These are phyloP conservation scores for Hemaris fuciformis DNA, from an alignment of 2,888 invertebrate species.

Conservation along the genomic window DNA sequence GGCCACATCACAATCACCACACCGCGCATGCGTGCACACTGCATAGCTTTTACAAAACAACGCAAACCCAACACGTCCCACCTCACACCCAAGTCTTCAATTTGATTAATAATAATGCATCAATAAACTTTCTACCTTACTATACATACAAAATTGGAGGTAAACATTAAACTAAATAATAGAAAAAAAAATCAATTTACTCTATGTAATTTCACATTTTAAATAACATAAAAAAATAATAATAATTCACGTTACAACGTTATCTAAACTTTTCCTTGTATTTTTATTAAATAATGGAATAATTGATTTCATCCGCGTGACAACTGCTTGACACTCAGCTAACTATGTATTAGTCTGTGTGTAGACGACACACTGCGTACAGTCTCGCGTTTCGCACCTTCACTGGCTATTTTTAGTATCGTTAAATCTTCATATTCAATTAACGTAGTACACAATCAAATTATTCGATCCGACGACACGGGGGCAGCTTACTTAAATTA, in stretches of 20 bases:
- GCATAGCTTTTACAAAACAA: constrained; percentile 35
- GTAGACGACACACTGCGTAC: constrained; percentile 20
- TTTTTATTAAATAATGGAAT: constrained; percentile 73
- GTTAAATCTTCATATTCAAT: constrained; percentile 20
- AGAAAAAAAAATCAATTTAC: constrained; percentile 15
- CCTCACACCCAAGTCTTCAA: constrained; percentile 37
- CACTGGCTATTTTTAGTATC: constrained; percentile 32
- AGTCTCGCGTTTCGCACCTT: constrained; percentile 35
- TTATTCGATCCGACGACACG: constrained; percentile 62
- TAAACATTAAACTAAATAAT: constrained; percentile 67
- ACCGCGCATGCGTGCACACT: constrained; percentile 45
- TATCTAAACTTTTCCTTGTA: constrained; percentile 53
- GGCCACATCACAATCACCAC: constrained; percentile 32
- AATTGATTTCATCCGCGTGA: constrained; percentile 59
- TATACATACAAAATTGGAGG: constrained; percentile 67
- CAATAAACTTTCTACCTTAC: constrained; percentile 56
- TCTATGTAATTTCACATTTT: constrained; percentile 36
- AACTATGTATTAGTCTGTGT: constrained; percentile 25
- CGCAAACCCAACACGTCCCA: constrained; percentile 33
- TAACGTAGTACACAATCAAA: constrained; percentile 63
- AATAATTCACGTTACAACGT: constrained; percentile 73
- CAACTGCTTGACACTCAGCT: constrained; percentile 21
- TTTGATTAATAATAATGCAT: constrained; percentile 56
- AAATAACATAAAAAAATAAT: constrained; percentile 78
- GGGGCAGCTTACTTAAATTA: constrained; percentile 75